Evolutionary conservation across 1,140 invertebrate species (phyloP).

Genomic region (Drosophila tropicalis): DNA sequence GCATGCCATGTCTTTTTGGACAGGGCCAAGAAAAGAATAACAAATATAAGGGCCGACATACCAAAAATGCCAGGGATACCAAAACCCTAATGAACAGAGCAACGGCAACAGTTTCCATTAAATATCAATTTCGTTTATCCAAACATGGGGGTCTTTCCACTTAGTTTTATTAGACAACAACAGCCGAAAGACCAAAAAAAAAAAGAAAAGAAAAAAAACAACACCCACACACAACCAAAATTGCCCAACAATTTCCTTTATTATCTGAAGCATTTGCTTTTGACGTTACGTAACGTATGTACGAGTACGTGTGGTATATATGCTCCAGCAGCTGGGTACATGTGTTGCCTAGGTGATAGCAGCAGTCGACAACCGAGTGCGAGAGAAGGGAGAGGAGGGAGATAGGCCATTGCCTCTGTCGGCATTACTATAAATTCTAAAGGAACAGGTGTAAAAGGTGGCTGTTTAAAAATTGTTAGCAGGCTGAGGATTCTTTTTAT

Average conservation of each 20-base stretch:
- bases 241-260: constrained; percentile 80
- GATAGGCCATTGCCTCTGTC: constrained; percentile 46
- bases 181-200: constrained; percentile 18
- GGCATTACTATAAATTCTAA: constrained; percentile 74
- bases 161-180: constrained; percentile 78
- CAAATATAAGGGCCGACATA: background rate
- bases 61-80: background rate
- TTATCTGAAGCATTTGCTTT: constrained; percentile 50
- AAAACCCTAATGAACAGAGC: constrained; percentile 6
- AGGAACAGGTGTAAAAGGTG: constrained; percentile 70
- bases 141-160: constrained; percentile 54
- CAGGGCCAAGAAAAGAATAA: constrained; percentile 24
- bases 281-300: constrained; percentile 9
- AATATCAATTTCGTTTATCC: constrained; percentile 80
- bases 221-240: constrained; percentile 42
- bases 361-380: background rate
- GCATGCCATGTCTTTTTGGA: constrained; percentile 48
- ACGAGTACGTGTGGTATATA: constrained; percentile 12
- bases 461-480: constrained; percentile 45
- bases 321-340: constrained; percentile 50
- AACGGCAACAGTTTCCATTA: constrained; percentile 50
- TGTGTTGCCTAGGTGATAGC: constrained; percentile 50
- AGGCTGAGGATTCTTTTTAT: constrained; percentile 50
- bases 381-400: background rate
- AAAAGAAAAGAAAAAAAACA: background rate